A percentile compares a stretch with the other conserved stretches of the same genome.
phyloP scores from a whole-genome alignment of 2,797 vertebrate species.

The Antennarius maculatus region DNA sequence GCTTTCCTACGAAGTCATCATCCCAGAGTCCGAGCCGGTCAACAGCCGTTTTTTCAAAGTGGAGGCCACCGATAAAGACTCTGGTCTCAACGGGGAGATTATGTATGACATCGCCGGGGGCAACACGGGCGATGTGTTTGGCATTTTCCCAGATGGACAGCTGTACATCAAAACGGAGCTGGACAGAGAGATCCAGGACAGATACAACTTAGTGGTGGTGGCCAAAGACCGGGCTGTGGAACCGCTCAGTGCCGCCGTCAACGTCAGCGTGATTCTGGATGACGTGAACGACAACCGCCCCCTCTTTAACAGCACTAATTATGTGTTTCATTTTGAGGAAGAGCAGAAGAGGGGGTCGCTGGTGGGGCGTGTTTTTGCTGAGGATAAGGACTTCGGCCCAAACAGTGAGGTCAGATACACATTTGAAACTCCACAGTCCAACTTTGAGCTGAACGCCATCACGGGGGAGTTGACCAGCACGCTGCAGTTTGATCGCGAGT shows the following conservation, averaged over 20 bases:
- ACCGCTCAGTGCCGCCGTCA: constrained; percentile 90
- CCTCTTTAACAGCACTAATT: constrained; percentile 97
- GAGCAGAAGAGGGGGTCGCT: constrained; percentile 88
- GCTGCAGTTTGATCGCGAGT: constrained; percentile 92
- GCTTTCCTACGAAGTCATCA: constrained; percentile 94
- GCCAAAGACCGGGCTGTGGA: constrained; percentile 94
- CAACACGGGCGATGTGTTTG: constrained; percentile 91
- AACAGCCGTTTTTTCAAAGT: constrained; percentile 97
- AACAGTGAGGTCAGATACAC: constrained; percentile 95
- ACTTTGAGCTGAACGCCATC: constrained; percentile 92
- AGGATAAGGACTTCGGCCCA: constrained; percentile 92
- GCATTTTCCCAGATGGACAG: constrained; percentile 96
- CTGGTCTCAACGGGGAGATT: constrained; percentile 94
- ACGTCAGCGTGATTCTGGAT: constrained; percentile 92
- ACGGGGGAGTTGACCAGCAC: constrained; percentile 91
- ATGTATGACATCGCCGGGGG: constrained; percentile 90
- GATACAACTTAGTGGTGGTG: constrained; percentile 88
- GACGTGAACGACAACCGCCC: constrained; percentile 98
- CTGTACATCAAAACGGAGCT: constrained; percentile 95
- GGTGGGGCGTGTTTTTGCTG: constrained; percentile 89
- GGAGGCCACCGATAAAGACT: constrained; percentile 93
- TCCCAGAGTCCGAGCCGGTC: constrained; percentile 92
- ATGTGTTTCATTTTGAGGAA: constrained; percentile 95
- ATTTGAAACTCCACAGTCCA: constrained; percentile 89
- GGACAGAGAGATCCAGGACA: constrained; percentile 94